phyloP scores from a whole-genome alignment of 92 coral and sea anemone species.

The Heteractis magnifica region DNA sequence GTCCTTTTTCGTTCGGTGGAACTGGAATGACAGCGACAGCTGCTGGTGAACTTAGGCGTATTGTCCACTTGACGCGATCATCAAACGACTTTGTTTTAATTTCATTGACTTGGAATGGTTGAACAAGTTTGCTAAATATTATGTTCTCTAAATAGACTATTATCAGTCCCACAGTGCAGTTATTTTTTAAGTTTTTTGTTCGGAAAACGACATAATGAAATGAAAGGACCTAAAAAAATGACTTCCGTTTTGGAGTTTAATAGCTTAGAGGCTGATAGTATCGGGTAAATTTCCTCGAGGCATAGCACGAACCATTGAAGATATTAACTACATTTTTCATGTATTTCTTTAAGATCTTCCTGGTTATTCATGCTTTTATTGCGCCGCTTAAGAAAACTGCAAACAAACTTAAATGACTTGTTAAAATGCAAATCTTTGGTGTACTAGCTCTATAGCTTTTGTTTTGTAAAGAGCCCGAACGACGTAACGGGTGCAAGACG shows the following conservation, averaged over 20 bases:
- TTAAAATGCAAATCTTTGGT: slow-evolving; percentile 7
- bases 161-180: neutral
- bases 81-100: neutral
- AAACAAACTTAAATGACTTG: slow-evolving; percentile 3
- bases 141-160: neutral
- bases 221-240: neutral
- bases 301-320: neutral
- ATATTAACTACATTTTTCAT: neutral
- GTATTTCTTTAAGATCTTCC: neutral
- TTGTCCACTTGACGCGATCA: slow-evolving; percentile 8
- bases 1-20: slow-evolving; percentile 10
- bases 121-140: slow-evolving; percentile 6
- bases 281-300: neutral
- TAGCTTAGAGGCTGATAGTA: neutral
- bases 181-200: neutral
- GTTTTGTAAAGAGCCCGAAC: neutral
- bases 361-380: neutral
- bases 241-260: slow-evolving; percentile 2
- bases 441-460: neutral
- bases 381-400: neutral
- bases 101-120: slow-evolving; percentile 2
- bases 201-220: too few species aligned
- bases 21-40: slow-evolving; percentile 15
- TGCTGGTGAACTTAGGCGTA: neutral
- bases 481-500: neutral